Evolutionary conservation across 2,888 invertebrate species (phyloP).

Genomic region (Lithosia quadra): DNA sequence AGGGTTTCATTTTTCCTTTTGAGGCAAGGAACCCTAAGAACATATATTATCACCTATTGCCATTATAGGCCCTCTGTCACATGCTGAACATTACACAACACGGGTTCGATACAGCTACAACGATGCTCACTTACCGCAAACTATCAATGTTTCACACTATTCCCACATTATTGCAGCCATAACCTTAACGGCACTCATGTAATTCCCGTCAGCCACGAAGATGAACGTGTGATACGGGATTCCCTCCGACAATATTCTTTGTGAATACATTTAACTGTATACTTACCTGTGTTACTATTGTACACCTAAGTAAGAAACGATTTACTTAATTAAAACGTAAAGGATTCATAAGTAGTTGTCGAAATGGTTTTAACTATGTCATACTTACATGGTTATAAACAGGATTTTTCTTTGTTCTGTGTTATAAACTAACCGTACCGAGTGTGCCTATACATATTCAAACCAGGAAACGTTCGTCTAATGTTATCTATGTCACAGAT

Average conservation of each 20-base stretch:
- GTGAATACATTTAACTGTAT: slow-evolving; percentile 29
- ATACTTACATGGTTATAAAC: slow-evolving; percentile 38
- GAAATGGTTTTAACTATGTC: slow-evolving; percentile 44
- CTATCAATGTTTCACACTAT: slow-evolving; percentile 77
- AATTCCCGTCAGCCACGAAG: slow-evolving; percentile 51
- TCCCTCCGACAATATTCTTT: slow-evolving; percentile 48
- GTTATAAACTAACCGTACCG: slow-evolving; percentile 43
- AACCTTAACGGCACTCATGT: slow-evolving; percentile 70
- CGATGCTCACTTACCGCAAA: slow-evolving; percentile 67
- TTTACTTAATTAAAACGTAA: slow-evolving; percentile 30
- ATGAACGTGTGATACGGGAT: slow-evolving; percentile 51
- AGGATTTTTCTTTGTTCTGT: too few species aligned
- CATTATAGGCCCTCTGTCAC: slow-evolving; percentile 46
- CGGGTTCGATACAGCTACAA: slow-evolving; percentile 39
- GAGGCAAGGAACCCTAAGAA: too few species aligned
- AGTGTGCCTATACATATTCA: slow-evolving; percentile 55
- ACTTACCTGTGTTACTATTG: slow-evolving; percentile 16
- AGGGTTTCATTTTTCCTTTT: too few species aligned
- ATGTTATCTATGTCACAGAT: slow-evolving; percentile 76
- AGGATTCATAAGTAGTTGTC: slow-evolving; percentile 31
- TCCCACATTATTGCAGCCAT: slow-evolving; percentile 69
- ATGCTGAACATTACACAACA: slow-evolving; percentile 56
- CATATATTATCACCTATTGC: neutral
- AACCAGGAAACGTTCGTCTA: slow-evolving; percentile 68
- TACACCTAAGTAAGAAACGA: slow-evolving; percentile 3